Evolutionary conservation across 2,113 vertebrate genomes (phyloP).

Genomic region (Jacana jacana): DNA sequence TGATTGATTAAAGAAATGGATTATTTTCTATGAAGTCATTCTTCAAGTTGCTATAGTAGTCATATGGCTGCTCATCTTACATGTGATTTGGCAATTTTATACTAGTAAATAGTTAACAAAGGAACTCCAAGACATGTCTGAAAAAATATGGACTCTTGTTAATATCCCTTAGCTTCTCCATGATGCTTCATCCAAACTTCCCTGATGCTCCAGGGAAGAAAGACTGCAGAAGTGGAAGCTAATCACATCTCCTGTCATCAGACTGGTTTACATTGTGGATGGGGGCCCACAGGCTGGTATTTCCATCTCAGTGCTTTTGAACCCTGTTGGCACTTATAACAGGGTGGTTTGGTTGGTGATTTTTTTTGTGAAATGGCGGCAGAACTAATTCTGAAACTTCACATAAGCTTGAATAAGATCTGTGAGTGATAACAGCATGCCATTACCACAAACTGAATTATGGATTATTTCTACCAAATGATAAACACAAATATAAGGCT

Average conservation of each 20-base stretch:
- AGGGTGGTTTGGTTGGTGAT: not conserved
- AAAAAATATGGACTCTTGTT: not conserved
- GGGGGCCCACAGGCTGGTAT: not conserved
- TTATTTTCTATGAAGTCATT: not conserved
- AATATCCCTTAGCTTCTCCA: not conserved
- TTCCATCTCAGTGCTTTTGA: not conserved
- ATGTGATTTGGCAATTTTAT: not conserved
- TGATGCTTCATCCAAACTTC: not conserved
- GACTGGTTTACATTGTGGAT: not conserved
- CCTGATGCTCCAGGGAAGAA: not conserved
- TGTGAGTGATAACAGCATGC: fast-evolving
- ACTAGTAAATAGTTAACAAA: not conserved
- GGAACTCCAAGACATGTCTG: not conserved
- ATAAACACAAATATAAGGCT: not conserved
- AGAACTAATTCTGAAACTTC: not conserved
- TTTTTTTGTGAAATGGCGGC: not conserved
- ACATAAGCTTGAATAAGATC: not conserved
- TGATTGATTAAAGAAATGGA: not conserved
- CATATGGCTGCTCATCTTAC: not conserved
- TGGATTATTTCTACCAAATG: not conserved
- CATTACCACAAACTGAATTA: not conserved
- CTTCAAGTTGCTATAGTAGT: not conserved
- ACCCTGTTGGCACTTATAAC: not conserved
- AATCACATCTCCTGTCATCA: not conserved
- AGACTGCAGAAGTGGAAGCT: not conserved